These are phyloP conservation scores for Pomacea maculata DNA, from an alignment of 1,140 invertebrate species.

Conservation along the genomic window DNA sequence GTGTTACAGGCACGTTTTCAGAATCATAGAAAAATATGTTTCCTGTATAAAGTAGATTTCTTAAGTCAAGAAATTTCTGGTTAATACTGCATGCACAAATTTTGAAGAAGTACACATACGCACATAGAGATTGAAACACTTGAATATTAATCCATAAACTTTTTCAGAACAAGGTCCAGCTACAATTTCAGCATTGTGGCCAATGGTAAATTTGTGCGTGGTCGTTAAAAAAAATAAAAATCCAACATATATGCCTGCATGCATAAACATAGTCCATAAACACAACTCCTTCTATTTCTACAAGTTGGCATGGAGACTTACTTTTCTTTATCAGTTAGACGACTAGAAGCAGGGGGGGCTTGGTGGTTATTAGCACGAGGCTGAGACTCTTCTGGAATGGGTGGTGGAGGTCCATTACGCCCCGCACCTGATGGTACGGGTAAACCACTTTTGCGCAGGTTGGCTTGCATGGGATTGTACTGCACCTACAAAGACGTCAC, in stretches of 20 bases:
- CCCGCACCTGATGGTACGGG: conserved; percentile 35
- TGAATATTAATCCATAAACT: too few species aligned
- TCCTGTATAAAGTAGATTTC: too few species aligned
- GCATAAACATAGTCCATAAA: background rate
- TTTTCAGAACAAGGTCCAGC: too few species aligned
- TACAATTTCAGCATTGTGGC: too few species aligned
- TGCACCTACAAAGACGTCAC: conserved; percentile 37
- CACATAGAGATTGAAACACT: too few species aligned
- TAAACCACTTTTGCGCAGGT: conserved; percentile 40
- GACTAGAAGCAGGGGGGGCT: conserved; percentile 37
- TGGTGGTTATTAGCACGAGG: conserved; percentile 33
- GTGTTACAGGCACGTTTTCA: background rate
- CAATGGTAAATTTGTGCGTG: too few species aligned
- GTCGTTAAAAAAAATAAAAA: too few species aligned
- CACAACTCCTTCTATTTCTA: background rate
- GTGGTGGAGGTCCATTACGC: conserved; percentile 34
- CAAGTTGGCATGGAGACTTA: conserved; percentile 23
- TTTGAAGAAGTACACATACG: too few species aligned
- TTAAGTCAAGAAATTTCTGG: too few species aligned
- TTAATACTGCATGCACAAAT: too few species aligned
- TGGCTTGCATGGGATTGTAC: conserved; percentile 47
- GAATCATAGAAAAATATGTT: too few species aligned
- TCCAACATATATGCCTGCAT: background rate
- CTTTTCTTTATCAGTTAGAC: conserved; percentile 56
- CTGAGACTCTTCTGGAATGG: conserved; percentile 53